Evolutionary conservation across 2,113 vertebrate species (phyloP).

Genomic region (Orcinus orca): DNA sequence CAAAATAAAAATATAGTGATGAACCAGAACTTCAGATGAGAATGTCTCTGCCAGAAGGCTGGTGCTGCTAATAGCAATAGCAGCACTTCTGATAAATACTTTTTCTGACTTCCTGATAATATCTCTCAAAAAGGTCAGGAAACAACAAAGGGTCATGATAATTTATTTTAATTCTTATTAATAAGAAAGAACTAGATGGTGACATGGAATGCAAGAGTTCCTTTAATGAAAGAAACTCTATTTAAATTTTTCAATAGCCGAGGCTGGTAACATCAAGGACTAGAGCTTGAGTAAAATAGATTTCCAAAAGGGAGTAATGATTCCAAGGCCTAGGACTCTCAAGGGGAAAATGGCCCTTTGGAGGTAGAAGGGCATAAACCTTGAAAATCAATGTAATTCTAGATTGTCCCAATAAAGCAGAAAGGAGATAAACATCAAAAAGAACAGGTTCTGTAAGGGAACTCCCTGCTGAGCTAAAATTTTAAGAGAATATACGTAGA

Average conservation of each 20-base stretch:
- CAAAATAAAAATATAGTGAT: not conserved
- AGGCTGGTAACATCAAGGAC: not conserved
- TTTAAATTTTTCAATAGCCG: not conserved
- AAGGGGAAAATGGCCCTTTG: not conserved
- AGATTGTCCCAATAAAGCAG: not conserved
- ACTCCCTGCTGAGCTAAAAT: not conserved
- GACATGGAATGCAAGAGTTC: not conserved
- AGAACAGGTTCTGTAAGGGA: not conserved
- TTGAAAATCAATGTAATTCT: not conserved
- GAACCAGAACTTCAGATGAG: not conserved
- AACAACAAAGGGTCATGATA: not conserved
- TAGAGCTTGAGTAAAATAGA: not conserved
- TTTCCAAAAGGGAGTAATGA: not conserved
- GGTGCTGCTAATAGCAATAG: not conserved
- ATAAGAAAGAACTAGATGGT: not conserved
- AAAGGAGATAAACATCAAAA: not conserved
- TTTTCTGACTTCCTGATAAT: not conserved
- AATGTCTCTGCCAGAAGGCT: not conserved
- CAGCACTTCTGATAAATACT: not conserved
- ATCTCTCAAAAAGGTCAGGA: not conserved
- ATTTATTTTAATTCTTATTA: not conserved
- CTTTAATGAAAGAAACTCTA: not conserved
- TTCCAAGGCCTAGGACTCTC: not conserved
- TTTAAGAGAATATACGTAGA: not conserved
- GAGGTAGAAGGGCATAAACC: not conserved